Evolutionary conservation across 2,113 vertebrate genomes (phyloP).

Genomic region (Mohoua ochrocephala): DNA sequence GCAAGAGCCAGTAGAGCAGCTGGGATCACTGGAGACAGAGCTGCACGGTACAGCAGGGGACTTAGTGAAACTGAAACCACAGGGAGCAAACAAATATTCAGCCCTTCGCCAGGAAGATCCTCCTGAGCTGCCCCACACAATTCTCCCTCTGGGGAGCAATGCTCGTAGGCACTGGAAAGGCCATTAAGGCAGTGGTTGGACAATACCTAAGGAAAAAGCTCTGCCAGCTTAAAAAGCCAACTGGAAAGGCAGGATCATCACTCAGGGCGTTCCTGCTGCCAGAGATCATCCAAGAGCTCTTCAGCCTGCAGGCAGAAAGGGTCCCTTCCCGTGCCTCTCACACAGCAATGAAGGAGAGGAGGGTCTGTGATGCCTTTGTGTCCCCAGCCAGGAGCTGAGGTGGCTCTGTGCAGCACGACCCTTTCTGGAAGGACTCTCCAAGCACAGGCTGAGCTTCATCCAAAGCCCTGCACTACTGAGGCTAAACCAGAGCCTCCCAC

Average conservation of each 20-base stretch:
- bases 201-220: background rate
- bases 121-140: background rate
- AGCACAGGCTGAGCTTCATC: background rate
- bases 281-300: background rate
- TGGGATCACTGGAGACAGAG: slow-evolving; percentile 57
- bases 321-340: background rate
- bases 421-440: background rate
- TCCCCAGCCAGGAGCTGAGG: background rate
- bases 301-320: background rate
- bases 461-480: background rate
- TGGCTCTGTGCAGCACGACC: background rate
- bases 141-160: background rate
- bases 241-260: background rate
- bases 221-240: background rate
- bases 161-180: background rate
- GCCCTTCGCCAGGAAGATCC: background rate
- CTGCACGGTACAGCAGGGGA: slow-evolving; percentile 35
- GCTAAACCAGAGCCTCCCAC: background rate
- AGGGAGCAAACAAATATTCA: background rate
- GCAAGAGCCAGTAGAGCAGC: slow-evolving; percentile 55
- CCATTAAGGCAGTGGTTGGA: background rate
- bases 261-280: background rate
- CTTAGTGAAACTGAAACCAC: background rate
- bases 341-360: background rate
- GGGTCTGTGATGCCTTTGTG: background rate